Evolutionary conservation across 2,797 vertebrate species (phyloP).

Genomic region (Anabacerthia variegaticeps): DNA sequence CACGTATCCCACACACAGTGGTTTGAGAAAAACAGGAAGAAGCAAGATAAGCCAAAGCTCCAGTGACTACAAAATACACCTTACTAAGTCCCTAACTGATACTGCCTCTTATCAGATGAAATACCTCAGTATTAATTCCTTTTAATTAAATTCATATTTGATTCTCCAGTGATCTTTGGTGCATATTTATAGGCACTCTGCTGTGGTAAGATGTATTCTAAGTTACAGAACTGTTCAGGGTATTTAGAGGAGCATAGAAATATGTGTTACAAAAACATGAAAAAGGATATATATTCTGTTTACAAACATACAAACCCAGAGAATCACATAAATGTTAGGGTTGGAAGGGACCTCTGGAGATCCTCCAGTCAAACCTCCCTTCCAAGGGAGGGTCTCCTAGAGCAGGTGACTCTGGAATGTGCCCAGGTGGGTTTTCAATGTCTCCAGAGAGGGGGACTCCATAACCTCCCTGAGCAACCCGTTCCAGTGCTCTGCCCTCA

Average conservation of each 20-base stretch:
- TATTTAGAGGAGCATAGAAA: not conserved
- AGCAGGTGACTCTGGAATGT: not conserved
- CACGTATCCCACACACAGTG: conserved; percentile 50
- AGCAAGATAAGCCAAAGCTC: conserved; percentile 54
- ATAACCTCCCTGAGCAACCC: rapidly evolving
- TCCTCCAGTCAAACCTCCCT: rapidly evolving
- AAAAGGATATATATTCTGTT: not conserved
- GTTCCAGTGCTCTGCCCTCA: not conserved
- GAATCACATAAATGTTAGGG: not conserved
- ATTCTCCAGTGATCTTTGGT: conserved; percentile 9
- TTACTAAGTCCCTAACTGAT: conserved; percentile 54
- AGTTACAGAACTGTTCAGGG: not conserved
- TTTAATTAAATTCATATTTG: conserved; percentile 63
- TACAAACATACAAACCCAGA: not conserved
- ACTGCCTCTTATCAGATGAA: conserved; percentile 63
- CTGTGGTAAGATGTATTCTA: not conserved
- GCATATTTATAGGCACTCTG: not conserved
- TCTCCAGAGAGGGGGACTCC: not conserved
- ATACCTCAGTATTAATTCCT: conserved; percentile 50
- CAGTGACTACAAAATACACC: conserved; percentile 37
- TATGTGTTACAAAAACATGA: not conserved
- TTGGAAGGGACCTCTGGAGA: not conserved
- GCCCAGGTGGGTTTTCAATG: not conserved
- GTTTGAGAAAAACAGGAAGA: conserved; percentile 64
- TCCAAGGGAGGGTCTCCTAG: not conserved